A percentile compares a stretch with the other conserved stretches of the same genome.
Conservation (phyloP, 2,113 vertebrate genomes). For the Ceyx melanurus region DNA sequence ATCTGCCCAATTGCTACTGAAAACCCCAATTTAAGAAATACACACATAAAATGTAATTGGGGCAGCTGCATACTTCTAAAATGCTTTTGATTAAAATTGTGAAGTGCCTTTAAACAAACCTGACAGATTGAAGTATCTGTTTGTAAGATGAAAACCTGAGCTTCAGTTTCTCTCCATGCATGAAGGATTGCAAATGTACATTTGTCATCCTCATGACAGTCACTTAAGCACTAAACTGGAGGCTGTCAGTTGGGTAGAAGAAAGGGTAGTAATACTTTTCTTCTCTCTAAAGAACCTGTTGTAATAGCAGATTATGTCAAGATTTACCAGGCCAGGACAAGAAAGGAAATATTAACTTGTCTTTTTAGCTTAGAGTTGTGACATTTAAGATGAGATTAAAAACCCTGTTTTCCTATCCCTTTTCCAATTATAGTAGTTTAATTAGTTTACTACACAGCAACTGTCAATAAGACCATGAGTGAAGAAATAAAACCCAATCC, state of each 20-base stretch:
- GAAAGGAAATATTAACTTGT: neutral
- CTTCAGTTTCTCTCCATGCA: neutral
- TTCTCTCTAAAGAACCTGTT: neutral
- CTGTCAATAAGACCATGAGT: neutral
- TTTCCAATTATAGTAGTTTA: neutral
- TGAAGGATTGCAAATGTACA: neutral
- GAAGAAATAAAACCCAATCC: neutral
- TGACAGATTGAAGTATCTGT: neutral
- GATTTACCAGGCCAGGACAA: neutral
- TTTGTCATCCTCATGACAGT: neutral
- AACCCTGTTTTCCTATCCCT: neutral
- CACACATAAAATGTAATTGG: neutral
- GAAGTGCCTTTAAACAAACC: constrained; percentile 10
- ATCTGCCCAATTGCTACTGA: neutral
- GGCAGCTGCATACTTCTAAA: neutral
- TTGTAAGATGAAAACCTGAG: neutral
- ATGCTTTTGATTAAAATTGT: neutral
- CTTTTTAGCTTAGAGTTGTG: neutral
- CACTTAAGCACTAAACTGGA: constrained; percentile 1
- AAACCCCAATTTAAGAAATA: neutral
- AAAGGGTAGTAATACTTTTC: neutral
- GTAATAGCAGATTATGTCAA: neutral
- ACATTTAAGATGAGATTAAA: neutral
- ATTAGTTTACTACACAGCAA: neutral
- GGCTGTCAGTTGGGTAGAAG: neutral